Evolutionary conservation across 2,797 vertebrate species (phyloP).

Genomic region (Pangasius mekongensis): DNA sequence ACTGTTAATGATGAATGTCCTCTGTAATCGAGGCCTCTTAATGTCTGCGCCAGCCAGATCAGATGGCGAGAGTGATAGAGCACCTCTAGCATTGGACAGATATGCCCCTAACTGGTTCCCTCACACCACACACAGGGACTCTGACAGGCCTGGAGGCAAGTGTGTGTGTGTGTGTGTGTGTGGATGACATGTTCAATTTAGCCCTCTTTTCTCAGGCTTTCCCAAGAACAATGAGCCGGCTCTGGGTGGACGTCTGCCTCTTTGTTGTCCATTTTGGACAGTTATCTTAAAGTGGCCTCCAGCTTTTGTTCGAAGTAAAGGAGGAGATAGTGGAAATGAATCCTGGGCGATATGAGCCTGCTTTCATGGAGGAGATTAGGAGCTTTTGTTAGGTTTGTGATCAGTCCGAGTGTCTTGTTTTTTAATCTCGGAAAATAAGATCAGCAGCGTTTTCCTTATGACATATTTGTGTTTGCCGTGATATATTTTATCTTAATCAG

Average conservation of each 20-base stretch:
- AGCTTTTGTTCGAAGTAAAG: slow-evolving; percentile 46
- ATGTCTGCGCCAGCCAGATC: slow-evolving; percentile 69
- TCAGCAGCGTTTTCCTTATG: neutral
- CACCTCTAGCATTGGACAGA: slow-evolving; percentile 48
- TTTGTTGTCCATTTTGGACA: slow-evolving; percentile 51
- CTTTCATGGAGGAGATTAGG: slow-evolving; percentile 51
- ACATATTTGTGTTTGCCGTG: neutral
- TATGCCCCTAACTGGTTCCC: slow-evolving; percentile 57
- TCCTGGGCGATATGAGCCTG: slow-evolving; percentile 62
- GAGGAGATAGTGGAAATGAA: slow-evolving; percentile 41
- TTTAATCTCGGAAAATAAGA: neutral
- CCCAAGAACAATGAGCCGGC: slow-evolving; percentile 67
- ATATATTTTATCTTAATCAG: slow-evolving; percentile 7
- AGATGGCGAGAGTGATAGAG: slow-evolving; percentile 81
- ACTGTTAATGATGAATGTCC: slow-evolving; percentile 90
- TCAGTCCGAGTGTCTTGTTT: neutral
- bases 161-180: slow-evolving; percentile 12
- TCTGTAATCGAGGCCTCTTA: slow-evolving; percentile 59
- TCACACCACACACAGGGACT: slow-evolving; percentile 68
- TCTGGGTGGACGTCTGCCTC: slow-evolving; percentile 42
- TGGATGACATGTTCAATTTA: slow-evolving; percentile 72
- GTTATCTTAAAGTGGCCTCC: slow-evolving; percentile 51
- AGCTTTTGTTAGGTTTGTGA: slow-evolving; percentile 35
- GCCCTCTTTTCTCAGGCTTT: slow-evolving; percentile 56
- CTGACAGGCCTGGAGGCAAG: slow-evolving; percentile 72